phyloP scores from a whole-genome alignment of 92 coral and sea anemone genomes.

The Palythoa heliodiscus region DNA sequence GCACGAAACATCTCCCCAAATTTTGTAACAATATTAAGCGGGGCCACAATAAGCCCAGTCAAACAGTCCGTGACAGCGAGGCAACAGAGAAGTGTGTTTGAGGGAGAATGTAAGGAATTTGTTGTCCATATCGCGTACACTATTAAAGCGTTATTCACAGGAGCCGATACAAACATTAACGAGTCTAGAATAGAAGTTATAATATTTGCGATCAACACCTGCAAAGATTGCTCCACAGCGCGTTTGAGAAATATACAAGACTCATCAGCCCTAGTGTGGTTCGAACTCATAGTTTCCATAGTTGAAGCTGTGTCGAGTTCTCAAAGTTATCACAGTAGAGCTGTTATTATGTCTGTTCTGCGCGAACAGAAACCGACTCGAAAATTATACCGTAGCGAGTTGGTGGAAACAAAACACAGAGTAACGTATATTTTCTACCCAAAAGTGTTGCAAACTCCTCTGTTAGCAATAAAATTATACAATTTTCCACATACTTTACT shows the following conservation, averaged over 20 bases:
- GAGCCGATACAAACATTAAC: constrained; percentile 9
- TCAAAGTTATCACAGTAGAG: not conserved
- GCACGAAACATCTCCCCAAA: constrained; percentile 7
- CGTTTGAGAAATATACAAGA: constrained; percentile 22
- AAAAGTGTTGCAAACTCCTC: too few species aligned
- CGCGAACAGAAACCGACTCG: not conserved
- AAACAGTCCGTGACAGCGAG: constrained; percentile 30
- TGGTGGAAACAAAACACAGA: not conserved
- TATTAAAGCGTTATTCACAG: constrained; percentile 26
- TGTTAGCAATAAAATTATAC: too few species aligned
- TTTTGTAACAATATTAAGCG: constrained; percentile 21
- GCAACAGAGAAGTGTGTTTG: constrained; percentile 38
- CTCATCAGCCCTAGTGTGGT: constrained; percentile 8
- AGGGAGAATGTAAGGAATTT: constrained; percentile 16
- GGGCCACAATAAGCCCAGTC: constrained; percentile 26
- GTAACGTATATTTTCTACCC: too few species aligned
- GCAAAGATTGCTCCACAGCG: constrained; percentile 20
- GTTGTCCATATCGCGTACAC: constrained; percentile 39
- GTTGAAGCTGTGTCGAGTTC: not conserved
- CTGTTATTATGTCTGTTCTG: not conserved
- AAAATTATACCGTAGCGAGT: not conserved
- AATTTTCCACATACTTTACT: too few species aligned
- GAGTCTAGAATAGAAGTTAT: constrained; percentile 29
- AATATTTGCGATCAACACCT: constrained; percentile 25
- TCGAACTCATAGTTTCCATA: not conserved